Percentiles rank a stretch among this genome's conserved stretches.
Conservation (phyloP, 2,797 vertebrate species). For the Sebastes nivosus region DNA sequence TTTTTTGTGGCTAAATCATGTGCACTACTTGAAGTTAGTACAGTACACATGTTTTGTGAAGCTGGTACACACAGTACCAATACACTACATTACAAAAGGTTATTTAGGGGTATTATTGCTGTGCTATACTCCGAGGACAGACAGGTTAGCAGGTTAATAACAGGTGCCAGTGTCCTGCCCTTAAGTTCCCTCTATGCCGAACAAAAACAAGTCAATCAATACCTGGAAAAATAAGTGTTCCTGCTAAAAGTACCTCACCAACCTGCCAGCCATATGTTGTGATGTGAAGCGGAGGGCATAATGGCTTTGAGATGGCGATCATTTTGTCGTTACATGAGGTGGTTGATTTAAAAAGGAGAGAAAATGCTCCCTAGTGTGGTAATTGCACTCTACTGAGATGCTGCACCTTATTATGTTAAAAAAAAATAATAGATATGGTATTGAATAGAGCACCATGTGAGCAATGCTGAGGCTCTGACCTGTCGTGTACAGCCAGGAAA, state of each 20-base stretch:
- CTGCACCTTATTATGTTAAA: background rate
- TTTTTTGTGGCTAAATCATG: background rate
- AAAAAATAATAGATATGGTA: background rate
- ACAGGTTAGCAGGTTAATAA: background rate
- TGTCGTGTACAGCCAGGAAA: constrained; percentile 24
- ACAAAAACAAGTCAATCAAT: background rate
- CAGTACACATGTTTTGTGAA: background rate
- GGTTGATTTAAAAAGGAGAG: background rate
- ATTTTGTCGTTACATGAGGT: background rate
- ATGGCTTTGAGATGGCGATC: background rate
- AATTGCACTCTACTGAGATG: constrained; percentile 10
- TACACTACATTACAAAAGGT: background rate
- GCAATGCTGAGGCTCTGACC: constrained; percentile 1
- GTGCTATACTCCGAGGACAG: background rate
- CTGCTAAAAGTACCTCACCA: background rate
- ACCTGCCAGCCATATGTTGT: background rate
- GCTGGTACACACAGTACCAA: background rate
- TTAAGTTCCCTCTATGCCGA: background rate
- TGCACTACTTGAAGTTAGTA: background rate
- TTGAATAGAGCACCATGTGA: constrained; percentile 7
- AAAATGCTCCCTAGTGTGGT: background rate
- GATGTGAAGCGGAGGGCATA: background rate
- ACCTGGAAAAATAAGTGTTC: background rate
- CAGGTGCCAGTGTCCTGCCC: background rate
- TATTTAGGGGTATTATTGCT: background rate